Percentiles rank a stretch among this genome's conserved stretches.
phyloP scores from a whole-genome alignment of 1,140 invertebrate species.

The Pentalonia nigronervosa region DNA sequence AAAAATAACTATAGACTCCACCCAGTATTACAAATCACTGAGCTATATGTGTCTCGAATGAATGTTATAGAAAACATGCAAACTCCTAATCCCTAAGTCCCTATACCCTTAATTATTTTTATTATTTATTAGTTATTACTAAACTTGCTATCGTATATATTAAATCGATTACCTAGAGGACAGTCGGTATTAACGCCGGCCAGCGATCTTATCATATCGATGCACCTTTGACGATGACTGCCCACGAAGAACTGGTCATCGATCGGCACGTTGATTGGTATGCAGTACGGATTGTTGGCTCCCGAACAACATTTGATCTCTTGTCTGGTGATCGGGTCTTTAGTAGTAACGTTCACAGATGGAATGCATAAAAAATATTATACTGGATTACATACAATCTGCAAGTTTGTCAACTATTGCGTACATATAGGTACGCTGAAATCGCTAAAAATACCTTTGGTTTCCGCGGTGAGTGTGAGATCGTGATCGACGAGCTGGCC shows the following conservation, averaged over 20 bases:
- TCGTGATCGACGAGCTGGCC: constrained; percentile 70
- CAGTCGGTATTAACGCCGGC: constrained; percentile 66
- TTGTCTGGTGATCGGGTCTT: constrained; percentile 63
- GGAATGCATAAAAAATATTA: not conserved
- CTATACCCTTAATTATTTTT: too few relatives aligned
- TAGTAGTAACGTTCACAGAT: constrained; percentile 6
- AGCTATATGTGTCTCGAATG: too few relatives aligned
- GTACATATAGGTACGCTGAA: not conserved
- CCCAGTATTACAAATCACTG: too few relatives aligned
- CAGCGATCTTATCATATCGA: constrained; percentile 67
- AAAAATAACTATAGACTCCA: too few relatives aligned
- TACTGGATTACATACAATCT: too few relatives aligned
- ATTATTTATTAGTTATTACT: too few relatives aligned
- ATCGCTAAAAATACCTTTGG: constrained; percentile 64
- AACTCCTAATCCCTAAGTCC: too few relatives aligned
- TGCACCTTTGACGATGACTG: constrained; percentile 66
- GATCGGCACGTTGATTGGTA: constrained; percentile 77
- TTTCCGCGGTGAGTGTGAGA: constrained; percentile 67
- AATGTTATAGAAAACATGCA: too few relatives aligned
- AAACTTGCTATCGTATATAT: not conserved
- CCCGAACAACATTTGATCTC: constrained; percentile 65
- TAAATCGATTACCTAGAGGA: constrained; percentile 65
- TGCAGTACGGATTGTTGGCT: constrained; percentile 68
- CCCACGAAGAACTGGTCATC: constrained; percentile 76
- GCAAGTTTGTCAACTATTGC: too few relatives aligned